These are phyloP conservation scores for Harmothoe impar DNA, from an alignment of 2,888 invertebrate genomes.

Conservation along the genomic window DNA sequence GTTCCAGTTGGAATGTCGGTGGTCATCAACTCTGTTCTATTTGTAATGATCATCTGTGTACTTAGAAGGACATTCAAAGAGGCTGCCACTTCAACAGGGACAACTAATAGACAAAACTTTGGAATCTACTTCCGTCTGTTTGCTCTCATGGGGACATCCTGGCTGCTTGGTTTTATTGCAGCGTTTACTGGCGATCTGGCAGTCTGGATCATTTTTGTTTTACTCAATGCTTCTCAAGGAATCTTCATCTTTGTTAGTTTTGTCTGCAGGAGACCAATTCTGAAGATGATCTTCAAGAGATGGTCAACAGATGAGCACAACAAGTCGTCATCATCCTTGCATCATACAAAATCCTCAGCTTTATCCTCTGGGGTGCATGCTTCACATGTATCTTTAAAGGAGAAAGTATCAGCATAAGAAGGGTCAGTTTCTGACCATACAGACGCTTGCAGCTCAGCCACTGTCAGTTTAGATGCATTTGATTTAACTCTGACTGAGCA, in stretches of 20 bases:
- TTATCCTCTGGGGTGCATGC: neutral
- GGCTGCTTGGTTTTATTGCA: slow-evolving; percentile 28
- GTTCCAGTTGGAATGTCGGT: neutral
- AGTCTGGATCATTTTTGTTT: slow-evolving; percentile 13
- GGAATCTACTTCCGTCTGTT: slow-evolving; percentile 9
- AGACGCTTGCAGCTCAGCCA: too few species aligned
- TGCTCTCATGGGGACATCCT: neutral
- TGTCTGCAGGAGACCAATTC: slow-evolving; percentile 23
- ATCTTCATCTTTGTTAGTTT: slow-evolving; percentile 36
- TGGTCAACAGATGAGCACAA: neutral
- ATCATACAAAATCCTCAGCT: neutral
- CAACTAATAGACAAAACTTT: neutral
- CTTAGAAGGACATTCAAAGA: slow-evolving; percentile 32
- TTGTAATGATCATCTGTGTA: neutral
- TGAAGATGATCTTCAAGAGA: slow-evolving; percentile 23
- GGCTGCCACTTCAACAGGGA: slow-evolving; percentile 27
- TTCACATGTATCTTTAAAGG: neutral
- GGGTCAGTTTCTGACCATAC: too few species aligned
- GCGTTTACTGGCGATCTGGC: neutral
- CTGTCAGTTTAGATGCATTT: too few species aligned
- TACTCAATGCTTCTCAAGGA: slow-evolving; percentile 43
- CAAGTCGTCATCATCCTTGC: neutral
- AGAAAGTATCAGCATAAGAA: neutral
- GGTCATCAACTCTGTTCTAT: neutral
- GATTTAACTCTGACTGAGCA: too few species aligned